Base-by-base conservation (phyloP, 64 coral and sea anemone species). In the Actinia tenebrosa region DNA sequence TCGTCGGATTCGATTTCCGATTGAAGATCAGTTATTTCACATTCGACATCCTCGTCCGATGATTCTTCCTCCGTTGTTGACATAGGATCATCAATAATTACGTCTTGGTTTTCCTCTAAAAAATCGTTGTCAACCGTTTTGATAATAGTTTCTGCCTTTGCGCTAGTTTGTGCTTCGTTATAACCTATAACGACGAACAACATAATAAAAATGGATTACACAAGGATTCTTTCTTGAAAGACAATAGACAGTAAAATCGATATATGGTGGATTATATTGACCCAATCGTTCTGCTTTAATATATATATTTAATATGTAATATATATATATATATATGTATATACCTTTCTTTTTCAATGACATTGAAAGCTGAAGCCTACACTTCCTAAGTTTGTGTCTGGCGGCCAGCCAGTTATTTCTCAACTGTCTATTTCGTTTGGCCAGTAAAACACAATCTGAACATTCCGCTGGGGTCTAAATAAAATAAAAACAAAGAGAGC, bases 361-460 rank as follows among this genome's bases (percentile, higher is more conserved):
- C 61, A 64, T 3, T 64, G 19, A 64, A n/a, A 78, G 44, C 16
- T 78, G 26, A 78, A 45, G 26, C 10, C 75, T 30, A 11, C 44
- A 78, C 75, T 78, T 78, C 10, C 75, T 30, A 22, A 78, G 14
- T 18, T 78, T 78, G 16, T 43, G 44, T 16, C 14, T 78, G 11
- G 75, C 37, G 5, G 75, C 7, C 44, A 78, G 5, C 27, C 75
- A 78, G 75, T 78, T 78, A 78, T 78, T 78, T 78, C 75, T 78
- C 16, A 78, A 5, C 44, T 78, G 75, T 78, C 75, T 78, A 78
- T 78, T 78, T 78, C 75, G 25, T 45, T 78, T 78, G 11, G 75
- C 2, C 2, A 78, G 75, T 19, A 0, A 9, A 78, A 78, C 75
- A 5, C 75, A 78, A 11, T 78, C 75, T 30, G 75, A 78, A 45